Percentiles rank a stretch among this genome's conserved stretches.
Evolutionary conservation across 2,888 invertebrate species (phyloP).

Genomic region (Clunio marinus): DNA sequence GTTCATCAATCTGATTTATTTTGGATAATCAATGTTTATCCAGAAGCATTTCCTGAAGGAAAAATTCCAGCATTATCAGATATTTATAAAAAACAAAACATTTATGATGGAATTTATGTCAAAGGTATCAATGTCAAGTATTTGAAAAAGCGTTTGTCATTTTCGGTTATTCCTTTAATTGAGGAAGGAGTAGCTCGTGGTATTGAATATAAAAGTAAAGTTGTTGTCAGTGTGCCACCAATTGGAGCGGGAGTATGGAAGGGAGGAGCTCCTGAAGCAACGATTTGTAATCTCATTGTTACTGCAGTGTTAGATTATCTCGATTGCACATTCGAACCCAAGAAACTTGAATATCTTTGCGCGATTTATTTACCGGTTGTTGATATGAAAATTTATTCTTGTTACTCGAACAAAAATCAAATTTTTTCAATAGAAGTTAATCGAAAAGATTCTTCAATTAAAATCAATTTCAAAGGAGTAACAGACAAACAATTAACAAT

Average conservation of each 20-base stretch:
- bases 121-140: not conserved
- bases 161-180: conserved; percentile 1
- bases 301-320: not conserved
- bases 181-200: not conserved
- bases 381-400: not conserved
- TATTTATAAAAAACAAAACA: not conserved
- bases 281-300: not conserved
- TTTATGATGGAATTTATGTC: not conserved
- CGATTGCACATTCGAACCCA: not conserved
- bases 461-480: not conserved
- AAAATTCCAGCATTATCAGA: not conserved
- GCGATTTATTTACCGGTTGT: not conserved
- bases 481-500: not conserved
- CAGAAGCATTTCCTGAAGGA: conserved; percentile 24
- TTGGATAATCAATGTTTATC: conserved; percentile 14
- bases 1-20: not conserved
- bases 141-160: not conserved
- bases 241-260: conserved; percentile 21
- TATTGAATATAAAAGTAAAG: not conserved
- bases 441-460: not conserved
- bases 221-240: not conserved
- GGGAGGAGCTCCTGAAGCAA: not conserved
- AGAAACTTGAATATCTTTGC: not conserved
- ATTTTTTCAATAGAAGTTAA: not conserved
- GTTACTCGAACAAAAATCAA: not conserved